Evolutionary conservation across 2,888 invertebrate genomes (phyloP).

Genomic region (Protonemura montana): DNA sequence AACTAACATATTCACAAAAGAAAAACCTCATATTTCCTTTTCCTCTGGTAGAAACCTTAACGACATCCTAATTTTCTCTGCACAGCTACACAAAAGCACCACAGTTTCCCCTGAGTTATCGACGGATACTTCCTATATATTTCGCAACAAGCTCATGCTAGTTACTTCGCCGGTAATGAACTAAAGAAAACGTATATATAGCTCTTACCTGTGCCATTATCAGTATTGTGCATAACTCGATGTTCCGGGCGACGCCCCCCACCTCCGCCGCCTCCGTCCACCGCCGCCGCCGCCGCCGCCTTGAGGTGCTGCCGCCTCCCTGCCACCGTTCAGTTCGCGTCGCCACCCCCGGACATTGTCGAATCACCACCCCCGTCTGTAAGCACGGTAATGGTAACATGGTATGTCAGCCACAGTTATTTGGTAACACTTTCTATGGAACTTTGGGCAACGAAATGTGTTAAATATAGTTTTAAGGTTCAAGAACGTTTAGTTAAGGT

Average conservation of each 20-base stretch:
- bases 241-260: not conserved
- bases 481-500: too few relatives aligned
- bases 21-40: too few relatives aligned
- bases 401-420: too few relatives aligned
- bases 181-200: too few relatives aligned
- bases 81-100: not conserved
- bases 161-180: too few relatives aligned
- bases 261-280: not conserved
- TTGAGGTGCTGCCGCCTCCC: slow-evolving; percentile 27
- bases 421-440: too few relatives aligned
- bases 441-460: too few relatives aligned
- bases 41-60: not conserved
- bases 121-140: not conserved
- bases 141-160: too few relatives aligned
- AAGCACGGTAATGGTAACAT: too few relatives aligned
- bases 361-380: not conserved
- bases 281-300: slow-evolving; percentile 26
- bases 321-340: slow-evolving; percentile 29
- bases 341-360: slow-evolving; percentile 32
- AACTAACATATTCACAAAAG: too few relatives aligned
- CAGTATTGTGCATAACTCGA: slow-evolving; percentile 36
- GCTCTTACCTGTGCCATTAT: slow-evolving; percentile 34
- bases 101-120: not conserved
- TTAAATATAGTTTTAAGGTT: too few relatives aligned
- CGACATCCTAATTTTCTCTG: not conserved